Evolutionary conservation across 2,888 invertebrate species (phyloP).

Genomic region (Trachelus iudaicus): DNA sequence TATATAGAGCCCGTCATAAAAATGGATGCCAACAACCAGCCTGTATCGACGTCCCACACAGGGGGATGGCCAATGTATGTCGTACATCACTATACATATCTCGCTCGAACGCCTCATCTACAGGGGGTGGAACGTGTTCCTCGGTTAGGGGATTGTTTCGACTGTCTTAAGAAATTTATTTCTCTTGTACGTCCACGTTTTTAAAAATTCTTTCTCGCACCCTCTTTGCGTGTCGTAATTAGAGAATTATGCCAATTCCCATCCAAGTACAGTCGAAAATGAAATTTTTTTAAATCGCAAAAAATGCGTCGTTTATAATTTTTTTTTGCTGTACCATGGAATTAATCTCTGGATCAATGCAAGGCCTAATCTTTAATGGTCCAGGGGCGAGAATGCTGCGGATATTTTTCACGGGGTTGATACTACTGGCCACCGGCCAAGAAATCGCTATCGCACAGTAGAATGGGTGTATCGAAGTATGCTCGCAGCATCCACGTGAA

Average conservation of each 20-base stretch:
- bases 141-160: not conserved
- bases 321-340: not conserved
- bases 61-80: not conserved
- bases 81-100: not conserved
- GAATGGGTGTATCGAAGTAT: constrained; percentile 18
- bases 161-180: not conserved
- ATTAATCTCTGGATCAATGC: not conserved
- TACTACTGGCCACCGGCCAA: constrained; percentile 26
- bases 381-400: not conserved
- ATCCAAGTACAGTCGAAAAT: not conserved
- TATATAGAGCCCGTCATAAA: not conserved
- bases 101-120: not conserved
- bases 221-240: not conserved
- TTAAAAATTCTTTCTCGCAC: not conserved
- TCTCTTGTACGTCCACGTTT: not conserved
- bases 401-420: not conserved
- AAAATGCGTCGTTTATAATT: not conserved
- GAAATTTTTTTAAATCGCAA: not conserved
- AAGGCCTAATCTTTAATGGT: not conserved
- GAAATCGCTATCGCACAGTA: constrained; percentile 24
- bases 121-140: not conserved
- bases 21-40: not conserved
- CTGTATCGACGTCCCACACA: not conserved
- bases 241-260: not conserved
- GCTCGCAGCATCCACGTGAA: constrained; percentile 26